Conservation (phyloP, 2,797 vertebrate genomes). For the Limnodromus scolopaceus region DNA sequence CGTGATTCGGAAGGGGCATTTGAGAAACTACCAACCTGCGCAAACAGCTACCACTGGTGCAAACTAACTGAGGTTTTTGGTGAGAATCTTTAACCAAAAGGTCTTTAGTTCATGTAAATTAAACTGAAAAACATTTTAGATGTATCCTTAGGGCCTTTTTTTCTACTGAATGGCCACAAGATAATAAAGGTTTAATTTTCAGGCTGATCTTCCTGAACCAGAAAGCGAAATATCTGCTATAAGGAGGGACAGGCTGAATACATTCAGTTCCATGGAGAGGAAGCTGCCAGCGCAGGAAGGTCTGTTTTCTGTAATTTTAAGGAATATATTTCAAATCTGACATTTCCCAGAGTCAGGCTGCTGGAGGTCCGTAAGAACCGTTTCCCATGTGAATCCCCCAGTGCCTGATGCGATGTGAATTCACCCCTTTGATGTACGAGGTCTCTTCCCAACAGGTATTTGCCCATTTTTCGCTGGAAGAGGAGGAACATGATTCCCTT, state of each 20-base stretch:
- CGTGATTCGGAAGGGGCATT: background rate
- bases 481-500: background rate
- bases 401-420: background rate
- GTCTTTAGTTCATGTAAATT: background rate
- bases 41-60: background rate
- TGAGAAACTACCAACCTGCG: background rate
- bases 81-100: background rate
- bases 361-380: background rate
- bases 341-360: background rate
- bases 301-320: background rate
- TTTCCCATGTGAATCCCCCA: background rate
- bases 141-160: background rate
- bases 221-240: background rate
- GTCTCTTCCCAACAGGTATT: background rate
- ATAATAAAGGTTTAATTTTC: background rate
- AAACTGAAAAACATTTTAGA: background rate
- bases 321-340: background rate
- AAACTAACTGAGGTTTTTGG: background rate
- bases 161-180: background rate
- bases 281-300: background rate
- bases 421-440: background rate
- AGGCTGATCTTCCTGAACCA: background rate
- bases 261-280: background rate
- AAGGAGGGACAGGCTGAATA: background rate
- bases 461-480: background rate